phyloP scores from a whole-genome alignment of 2,888 invertebrate genomes.

The Esperia sulphurella region DNA sequence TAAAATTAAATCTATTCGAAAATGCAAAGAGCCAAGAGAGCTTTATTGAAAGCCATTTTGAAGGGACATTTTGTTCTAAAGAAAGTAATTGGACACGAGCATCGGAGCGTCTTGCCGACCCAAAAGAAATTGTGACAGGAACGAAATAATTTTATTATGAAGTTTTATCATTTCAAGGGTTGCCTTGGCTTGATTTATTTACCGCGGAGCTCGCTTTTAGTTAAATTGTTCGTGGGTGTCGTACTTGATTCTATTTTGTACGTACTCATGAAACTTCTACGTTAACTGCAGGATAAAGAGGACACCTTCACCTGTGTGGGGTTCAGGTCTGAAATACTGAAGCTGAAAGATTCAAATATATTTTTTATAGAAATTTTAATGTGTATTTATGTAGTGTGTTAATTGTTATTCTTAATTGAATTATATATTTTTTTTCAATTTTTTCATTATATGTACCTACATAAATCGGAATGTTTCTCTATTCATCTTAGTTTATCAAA shows the following conservation, averaged over 20 bases:
- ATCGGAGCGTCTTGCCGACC: conserved; percentile 43
- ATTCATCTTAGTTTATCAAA: too few species aligned
- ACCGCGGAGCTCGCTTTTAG: conserved; percentile 1
- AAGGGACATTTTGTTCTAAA: conserved; percentile 53
- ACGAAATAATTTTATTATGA: conserved; percentile 53
- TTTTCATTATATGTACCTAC: too few species aligned
- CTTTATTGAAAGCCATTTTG: conserved; percentile 46
- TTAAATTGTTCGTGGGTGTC: neutral
- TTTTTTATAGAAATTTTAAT: too few species aligned
- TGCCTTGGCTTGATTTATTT: conserved; percentile 8
- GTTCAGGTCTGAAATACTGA: too few species aligned
- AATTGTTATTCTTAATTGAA: too few species aligned
- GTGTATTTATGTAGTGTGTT: too few species aligned
- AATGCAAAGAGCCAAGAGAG: conserved; percentile 36
- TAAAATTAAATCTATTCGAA: conserved; percentile 63
- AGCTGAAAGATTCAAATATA: too few species aligned
- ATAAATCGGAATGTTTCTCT: too few species aligned
- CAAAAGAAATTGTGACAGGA: conserved; percentile 48
- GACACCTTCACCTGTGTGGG: too few species aligned
- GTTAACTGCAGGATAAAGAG: too few species aligned
- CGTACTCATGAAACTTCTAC: too few species aligned
- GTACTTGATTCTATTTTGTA: neutral
- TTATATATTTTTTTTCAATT: too few species aligned
- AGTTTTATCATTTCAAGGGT: conserved; percentile 34
- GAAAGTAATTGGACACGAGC: conserved; percentile 58